Evolutionary conservation across 2,113 vertebrate species (phyloP).

Genomic region (Chauna torquata): DNA sequence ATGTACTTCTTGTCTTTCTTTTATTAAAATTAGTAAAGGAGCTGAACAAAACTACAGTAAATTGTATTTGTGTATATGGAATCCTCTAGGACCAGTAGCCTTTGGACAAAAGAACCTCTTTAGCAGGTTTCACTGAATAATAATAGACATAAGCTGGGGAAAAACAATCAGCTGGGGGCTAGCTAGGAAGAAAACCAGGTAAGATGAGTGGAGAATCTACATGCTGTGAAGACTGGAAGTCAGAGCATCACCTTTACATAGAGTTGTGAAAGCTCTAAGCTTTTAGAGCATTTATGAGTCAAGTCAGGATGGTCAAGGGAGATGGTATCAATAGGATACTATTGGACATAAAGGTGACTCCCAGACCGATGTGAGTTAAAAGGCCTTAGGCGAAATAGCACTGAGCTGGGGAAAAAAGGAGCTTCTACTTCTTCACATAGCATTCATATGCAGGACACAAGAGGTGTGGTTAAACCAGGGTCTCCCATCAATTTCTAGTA

Average conservation of each 20-base stretch:
- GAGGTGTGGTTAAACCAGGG: not conserved
- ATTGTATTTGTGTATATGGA: not conserved
- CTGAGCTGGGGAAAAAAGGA: not conserved
- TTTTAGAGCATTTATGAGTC: not conserved
- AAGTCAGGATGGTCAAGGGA: not conserved
- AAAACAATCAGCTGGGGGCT: not conserved
- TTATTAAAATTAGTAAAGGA: not conserved
- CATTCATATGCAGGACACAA: not conserved
- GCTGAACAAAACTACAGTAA: not conserved
- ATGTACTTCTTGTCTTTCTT: not conserved
- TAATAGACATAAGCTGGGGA: not conserved
- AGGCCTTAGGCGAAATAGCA: not conserved
- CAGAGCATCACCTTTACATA: not conserved
- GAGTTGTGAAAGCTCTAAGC: not conserved
- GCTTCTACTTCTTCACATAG: not conserved
- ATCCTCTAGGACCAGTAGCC: not conserved
- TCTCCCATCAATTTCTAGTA: not conserved
- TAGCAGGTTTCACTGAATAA: not conserved
- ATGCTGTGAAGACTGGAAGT: not conserved
- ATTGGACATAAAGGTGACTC: not conserved
- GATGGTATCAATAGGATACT: not conserved
- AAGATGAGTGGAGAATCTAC: not conserved
- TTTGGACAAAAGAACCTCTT: not conserved
- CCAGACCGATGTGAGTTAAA: not conserved
- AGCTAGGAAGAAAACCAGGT: not conserved